Base-by-base conservation (phyloP, 2,888 invertebrate genomes). In the Amorpha juglandis region DNA sequence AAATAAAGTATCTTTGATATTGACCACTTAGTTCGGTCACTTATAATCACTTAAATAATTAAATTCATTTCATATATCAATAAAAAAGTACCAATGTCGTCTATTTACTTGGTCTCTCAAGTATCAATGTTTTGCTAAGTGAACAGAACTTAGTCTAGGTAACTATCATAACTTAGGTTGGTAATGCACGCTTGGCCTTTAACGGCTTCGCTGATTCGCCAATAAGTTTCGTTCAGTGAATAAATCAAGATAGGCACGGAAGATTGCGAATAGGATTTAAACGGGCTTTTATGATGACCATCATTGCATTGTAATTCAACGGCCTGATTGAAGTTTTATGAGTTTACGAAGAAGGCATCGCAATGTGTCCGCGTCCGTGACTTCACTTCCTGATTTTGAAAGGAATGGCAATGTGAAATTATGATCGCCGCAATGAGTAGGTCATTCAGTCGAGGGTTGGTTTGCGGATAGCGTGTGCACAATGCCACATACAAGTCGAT, bases 281-380 rank as follows among this genome's bases (percentile, higher is more conserved):
- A 87, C 85, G 79, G 82, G 80, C 80, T 86, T 87, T 84, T 86
- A 86, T 83, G 79, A 81, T 79, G 75, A 72, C 80, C 71, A 69
- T 72, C 72, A 67, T 73, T 80, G 87, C 86, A 89, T 91, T 89
- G 82, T 84, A 89, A 92, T 91, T 87, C 87, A 82, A 86, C 88
- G 91, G 90, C 83, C 81, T 85, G 79, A 90, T 90, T 91, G 91
- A 91, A 89, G 86, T 91, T 92, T 91, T 90, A 92, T 86, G 85
- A 87, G 84, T 78, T 85, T 85, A 87, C 89, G 82, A 85, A 86
- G 88, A 87, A 88, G 89, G 91, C 88, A 90, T 90, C 80, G 88
- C 81, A 88, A 88, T 89, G 84, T 79, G 82, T 63, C 69, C 68
- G 71, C 72, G 76, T 67, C 78, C 90, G 90, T 90, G 91, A 91